phyloP scores from a whole-genome alignment of 1,140 invertebrate genomes.

The Caenorhabditis remanei region DNA sequence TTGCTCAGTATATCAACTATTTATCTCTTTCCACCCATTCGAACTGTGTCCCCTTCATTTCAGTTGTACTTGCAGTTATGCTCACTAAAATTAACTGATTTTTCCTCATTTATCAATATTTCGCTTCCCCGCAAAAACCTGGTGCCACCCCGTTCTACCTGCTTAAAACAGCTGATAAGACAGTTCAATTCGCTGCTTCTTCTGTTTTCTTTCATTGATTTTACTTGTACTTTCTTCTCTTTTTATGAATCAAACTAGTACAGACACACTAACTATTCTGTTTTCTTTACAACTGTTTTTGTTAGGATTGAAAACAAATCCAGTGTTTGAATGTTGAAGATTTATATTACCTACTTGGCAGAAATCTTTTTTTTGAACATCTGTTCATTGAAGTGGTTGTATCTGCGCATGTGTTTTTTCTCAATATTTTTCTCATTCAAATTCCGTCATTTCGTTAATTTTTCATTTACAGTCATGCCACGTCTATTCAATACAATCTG shows the following conservation, averaged over 20 bases:
- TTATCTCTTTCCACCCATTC: too few species aligned
- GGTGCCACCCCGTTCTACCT: background rate
- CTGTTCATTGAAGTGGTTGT: background rate
- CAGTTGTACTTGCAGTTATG: too few species aligned
- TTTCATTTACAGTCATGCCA: slow-evolving; percentile 5
- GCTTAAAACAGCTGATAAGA: background rate
- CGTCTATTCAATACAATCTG: background rate
- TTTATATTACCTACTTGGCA: too few species aligned
- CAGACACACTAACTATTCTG: too few species aligned
- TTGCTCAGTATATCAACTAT: too few species aligned
- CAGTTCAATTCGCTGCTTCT: background rate
- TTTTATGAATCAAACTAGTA: background rate
- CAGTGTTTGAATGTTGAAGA: too few species aligned
- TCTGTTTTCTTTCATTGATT: background rate
- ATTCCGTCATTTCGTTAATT: background rate
- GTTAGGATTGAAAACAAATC: too few species aligned
- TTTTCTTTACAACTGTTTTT: too few species aligned
- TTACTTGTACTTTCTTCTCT: background rate
- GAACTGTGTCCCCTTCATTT: too few species aligned
- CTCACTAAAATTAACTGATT: background rate
- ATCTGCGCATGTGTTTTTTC: background rate
- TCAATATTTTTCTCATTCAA: background rate
- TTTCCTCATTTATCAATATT: background rate
- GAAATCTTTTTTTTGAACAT: too few species aligned
- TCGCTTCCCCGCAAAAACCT: background rate